Evolutionary conservation across 1,140 invertebrate genomes (phyloP), one percentile per base, ranked within the genome.

Genomic region (Coenobita brevimanus): DNA sequence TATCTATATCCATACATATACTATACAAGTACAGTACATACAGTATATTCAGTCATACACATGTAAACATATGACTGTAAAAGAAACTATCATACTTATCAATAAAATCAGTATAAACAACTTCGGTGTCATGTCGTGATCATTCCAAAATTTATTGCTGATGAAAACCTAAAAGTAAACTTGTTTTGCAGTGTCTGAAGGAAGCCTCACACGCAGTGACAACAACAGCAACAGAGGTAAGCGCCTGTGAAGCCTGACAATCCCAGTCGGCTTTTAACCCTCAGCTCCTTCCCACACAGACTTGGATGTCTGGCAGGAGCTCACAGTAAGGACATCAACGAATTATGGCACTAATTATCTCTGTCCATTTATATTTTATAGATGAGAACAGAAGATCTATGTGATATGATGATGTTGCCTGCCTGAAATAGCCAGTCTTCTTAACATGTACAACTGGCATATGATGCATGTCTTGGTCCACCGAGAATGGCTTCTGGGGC

Each of bases 381-480:
- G 36, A 21, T 24, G 8, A 13, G 24, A 81, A 60, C 6, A 41
- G 60, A 73, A 64, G 67, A 71, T 54, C 67, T 50, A 73, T 33
- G 17, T 73, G 43, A 83, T 73, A 33, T 73, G 81, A 69, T 43
- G 15, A 38, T 54, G 62, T 15, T 83, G 46, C 24, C 46, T 83
- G n/a, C 67, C 67, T 73, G 67, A 83, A 30, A 73, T 83, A n/a
- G 67, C 46, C 81, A 83, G 46, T 57, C 81, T 83, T 83, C 27
- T 15, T 33, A 83, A 83, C 81, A 73, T 83, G 46, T 83, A 73
- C 46, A 82, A 54, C 57, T 64, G 76, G 57, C 36, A 13, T 71
- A 83, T 83, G 81, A 73, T 73, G 67, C 81, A 83, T 73, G 81
- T 83, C 81, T 83, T 83, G 81, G 81, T 73, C 81, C 81, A 83